Base-by-base conservation (phyloP, 2,888 invertebrate species). In the Tenthredo livida region DNA sequence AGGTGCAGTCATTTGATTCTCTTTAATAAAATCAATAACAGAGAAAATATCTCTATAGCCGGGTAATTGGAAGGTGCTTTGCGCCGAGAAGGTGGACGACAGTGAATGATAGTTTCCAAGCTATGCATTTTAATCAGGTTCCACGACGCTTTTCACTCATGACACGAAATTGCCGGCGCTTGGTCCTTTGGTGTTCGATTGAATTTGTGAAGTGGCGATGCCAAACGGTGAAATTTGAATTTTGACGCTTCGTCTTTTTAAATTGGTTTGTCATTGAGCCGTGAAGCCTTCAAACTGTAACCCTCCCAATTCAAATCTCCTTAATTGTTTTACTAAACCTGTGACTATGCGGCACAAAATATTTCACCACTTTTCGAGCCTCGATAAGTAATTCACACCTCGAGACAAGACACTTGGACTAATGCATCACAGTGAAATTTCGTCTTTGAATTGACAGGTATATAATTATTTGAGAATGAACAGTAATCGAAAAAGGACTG, bases 161-260 rank as follows among this genome's bases (percentile, higher is more conserved):
- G 61, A 80, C 58, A 40, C 40, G 80, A 80, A 80, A 80, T 61
- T 80, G 58, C 80, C 80, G 61, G 21, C 21, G 80, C 58, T 61
- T 40, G 80, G 80, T 40, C 58, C 80, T 80, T 80, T 80, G 80
- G 58, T 58, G 80, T 80, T 80, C 80, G 80, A 80, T 80, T 80
- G 61, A 80, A 80, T 80, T 80, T 80, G 37, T 40, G 61, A 17
- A 40, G 37, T 40, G 21, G 40, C 37, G 12, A 7, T 61, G 33
- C 33, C 33, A 80, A 33, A 80, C 21, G 61, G 40, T 61, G 15
- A 50, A 61, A 80, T 80, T 80, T 80, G 61, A 80, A 80, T 80
- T 80, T 40, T n/a, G 6, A 40, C 58, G 29, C 12, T 58, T 12
- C 58, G 37, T 80, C n/a, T 80, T 80, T 61, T 80, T 4, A 43